phyloP scores from a whole-genome alignment of 2,797 vertebrate genomes.

The Halcyon leucocephala region DNA sequence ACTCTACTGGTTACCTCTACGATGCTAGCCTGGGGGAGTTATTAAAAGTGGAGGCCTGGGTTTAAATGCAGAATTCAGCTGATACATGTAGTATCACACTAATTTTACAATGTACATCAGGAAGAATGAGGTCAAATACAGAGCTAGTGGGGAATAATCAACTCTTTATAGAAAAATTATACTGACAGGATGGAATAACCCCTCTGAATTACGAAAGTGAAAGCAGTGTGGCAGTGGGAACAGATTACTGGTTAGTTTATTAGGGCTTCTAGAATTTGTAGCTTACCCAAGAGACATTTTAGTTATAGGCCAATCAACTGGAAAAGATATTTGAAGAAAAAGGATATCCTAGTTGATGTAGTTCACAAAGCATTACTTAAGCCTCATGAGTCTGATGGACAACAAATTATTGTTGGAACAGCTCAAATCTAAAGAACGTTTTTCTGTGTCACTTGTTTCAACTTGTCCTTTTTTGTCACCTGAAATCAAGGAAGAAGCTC shows the following conservation, averaged over 20 bases:
- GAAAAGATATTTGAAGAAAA: conserved; percentile 72
- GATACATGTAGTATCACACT: background rate
- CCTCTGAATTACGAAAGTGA: background rate
- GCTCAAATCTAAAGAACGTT: conserved; percentile 63
- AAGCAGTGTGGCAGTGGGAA: background rate
- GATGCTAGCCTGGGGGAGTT: background rate
- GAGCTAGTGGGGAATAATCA: conserved; percentile 9
- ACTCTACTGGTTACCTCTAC: background rate
- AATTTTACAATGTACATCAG: background rate
- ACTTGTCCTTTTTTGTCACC: conserved; percentile 55
- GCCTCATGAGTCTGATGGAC: conserved; percentile 68
- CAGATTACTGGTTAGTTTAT: conserved; percentile 47
- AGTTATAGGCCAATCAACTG: conserved; percentile 73
- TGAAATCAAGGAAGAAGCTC: conserved; percentile 49
- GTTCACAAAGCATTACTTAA: conserved; percentile 74
- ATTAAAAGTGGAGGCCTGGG: background rate
- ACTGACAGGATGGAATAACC: background rate
- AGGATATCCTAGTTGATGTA: conserved; percentile 67
- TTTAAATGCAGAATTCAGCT: background rate
- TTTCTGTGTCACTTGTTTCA: conserved; percentile 69
- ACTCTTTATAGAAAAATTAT: background rate
- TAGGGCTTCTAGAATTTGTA: conserved; percentile 38
- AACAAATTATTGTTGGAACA: conserved; percentile 75
- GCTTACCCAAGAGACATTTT: conserved; percentile 63
- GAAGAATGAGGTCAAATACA: background rate